Conservation (phyloP, 2,113 vertebrate genomes). For the Lamprologus sp. region DNA sequence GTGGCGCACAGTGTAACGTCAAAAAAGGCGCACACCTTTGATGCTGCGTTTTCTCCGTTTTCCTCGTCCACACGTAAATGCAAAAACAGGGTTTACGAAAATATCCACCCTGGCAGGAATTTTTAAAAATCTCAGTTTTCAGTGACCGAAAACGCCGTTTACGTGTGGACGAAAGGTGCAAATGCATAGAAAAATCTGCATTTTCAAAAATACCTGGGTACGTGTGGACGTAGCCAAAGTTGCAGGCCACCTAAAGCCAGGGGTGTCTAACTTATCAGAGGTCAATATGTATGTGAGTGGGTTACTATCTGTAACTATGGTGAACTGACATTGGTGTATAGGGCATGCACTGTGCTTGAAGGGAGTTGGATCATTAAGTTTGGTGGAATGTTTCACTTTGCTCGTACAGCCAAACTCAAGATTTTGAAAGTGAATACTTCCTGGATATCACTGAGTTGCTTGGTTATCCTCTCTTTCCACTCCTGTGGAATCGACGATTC, state of each 20-base stretch:
- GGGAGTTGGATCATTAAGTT: neutral
- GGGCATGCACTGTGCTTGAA: neutral
- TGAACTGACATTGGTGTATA: neutral
- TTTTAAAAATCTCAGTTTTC: rapidly evolving
- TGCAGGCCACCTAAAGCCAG: neutral
- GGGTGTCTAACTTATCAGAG: neutral
- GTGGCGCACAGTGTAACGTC: too few relatives aligned
- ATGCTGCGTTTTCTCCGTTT: too few relatives aligned
- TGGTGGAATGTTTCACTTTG: neutral
- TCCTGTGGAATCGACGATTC: neutral
- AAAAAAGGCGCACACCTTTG: too few relatives aligned
- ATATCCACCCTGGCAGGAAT: neutral
- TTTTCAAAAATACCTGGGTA: neutral
- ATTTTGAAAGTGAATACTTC: neutral
- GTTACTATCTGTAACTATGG: neutral
- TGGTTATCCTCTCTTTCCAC: neutral
- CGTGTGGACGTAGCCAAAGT: neutral
- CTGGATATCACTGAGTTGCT: neutral
- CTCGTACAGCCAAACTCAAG: neutral
- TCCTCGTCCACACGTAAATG: too few relatives aligned
- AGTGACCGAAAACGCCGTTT: rapidly evolving
- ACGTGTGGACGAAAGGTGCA: neutral
- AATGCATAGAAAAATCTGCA: neutral
- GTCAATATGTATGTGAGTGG: neutral
- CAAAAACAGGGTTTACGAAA: rapidly evolving